Base-by-base conservation (phyloP, 2,113 vertebrate genomes). In the Cnemophilus loriae region DNA sequence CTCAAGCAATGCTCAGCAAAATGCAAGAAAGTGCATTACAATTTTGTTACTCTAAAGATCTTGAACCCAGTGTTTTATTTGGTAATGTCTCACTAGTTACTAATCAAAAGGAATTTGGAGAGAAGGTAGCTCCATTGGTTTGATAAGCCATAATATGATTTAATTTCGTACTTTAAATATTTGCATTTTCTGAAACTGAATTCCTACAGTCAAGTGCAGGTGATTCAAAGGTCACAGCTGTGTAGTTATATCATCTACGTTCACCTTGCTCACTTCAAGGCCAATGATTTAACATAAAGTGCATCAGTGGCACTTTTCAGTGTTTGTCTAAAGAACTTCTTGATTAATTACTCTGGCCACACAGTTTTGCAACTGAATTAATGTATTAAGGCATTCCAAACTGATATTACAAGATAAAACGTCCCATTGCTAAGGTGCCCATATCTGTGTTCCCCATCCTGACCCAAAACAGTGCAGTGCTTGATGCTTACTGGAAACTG, bases 151-250 rank as follows among this genome's bases (percentile, higher is more conserved):
- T 11, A 81, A 74, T 55, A 79, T 11, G 32, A 83, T 76, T 90
- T 87, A 83, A 77, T 91, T 94, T 69, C 3, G 1, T 71, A 90
- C 78, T 94, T 94, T 23, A 79, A 96, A 95, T 97, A 94, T 93
- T 93, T 96, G 59, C 55, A 56, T 88, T 93, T 92, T 74, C 60
- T 83, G 78, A 91, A 94, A 91, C 42, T 80, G 67, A 88, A 95
- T 90, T 96, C 93, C 78, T 87, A 3, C 22, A 55, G 63, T 77
- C 35, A 88, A 96, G 93, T 63, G 63, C 67, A 88, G 70, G 82
- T 44, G 16, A 96, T 63, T 91, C 55, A 80, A 69, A 91, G 84
- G 93, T 84, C 91, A 90, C 49, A 94, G 71, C 46, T 47, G 23
- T 16, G 37, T 14, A 55, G 47, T 59, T 90, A 26, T 32, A 77